phyloP scores from a whole-genome alignment of 2,888 invertebrate species.

The Drosophila atripex region DNA sequence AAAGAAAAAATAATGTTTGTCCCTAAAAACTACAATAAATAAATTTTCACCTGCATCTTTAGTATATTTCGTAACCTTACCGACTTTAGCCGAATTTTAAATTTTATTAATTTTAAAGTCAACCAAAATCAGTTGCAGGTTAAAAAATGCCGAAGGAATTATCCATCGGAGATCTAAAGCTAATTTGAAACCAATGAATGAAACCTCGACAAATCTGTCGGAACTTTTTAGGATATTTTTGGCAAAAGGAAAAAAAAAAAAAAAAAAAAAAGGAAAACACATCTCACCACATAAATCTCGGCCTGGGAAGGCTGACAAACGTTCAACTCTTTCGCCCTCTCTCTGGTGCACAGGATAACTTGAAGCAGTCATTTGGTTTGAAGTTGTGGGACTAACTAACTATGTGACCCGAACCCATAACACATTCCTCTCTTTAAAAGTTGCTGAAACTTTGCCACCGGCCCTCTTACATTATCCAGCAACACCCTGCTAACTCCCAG shows the following conservation, averaged over 20 bases:
- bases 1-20: no score
- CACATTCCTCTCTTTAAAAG: constrained; percentile 76
- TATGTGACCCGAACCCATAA: constrained; percentile 74
- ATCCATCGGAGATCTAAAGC: not conserved
- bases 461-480: constrained; percentile 21
- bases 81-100: no score
- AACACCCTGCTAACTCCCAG: not conserved
- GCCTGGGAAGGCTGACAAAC: constrained; percentile 2
- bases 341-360: constrained; percentile 18
- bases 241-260: not conserved
- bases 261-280: not conserved
- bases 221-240: not conserved
- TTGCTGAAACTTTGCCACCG: constrained; percentile 62
- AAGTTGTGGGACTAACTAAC: constrained; percentile 64
- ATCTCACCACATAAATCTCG: constrained; percentile 2
- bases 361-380: constrained; percentile 38
- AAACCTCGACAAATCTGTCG: constrained; percentile 1
- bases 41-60: no score
- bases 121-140: no score
- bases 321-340: not conserved
- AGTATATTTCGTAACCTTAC: no score
- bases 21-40: no score
- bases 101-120: no score
- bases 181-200: constrained; percentile 1
- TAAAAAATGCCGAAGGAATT: not conserved